Conservation (phyloP, 2,888 invertebrate genomes). For the Mythimna albipuncta region DNA sequence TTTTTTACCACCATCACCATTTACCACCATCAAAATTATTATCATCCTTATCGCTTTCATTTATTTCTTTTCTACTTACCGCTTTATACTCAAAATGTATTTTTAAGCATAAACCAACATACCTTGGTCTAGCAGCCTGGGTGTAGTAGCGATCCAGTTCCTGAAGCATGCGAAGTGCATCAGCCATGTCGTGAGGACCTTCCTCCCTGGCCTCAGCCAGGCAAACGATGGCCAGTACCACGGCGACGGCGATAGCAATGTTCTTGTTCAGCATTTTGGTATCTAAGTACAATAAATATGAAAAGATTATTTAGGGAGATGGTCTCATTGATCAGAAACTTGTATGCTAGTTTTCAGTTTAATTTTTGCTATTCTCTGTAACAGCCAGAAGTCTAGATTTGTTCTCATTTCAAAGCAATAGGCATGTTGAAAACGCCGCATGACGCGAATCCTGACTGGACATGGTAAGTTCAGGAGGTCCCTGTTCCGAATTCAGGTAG, state of each 20-base stretch:
- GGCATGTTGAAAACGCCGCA: no score
- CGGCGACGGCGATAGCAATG: conserved; percentile 78
- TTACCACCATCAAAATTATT: not conserved
- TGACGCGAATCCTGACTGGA: no score
- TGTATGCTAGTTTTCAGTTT: not conserved
- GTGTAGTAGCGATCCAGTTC: conserved; percentile 92
- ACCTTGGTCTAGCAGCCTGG: conserved; percentile 93
- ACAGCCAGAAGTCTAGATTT: not conserved
- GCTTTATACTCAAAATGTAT: conserved; percentile 12
- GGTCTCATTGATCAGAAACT: not conserved
- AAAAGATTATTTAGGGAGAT: not conserved
- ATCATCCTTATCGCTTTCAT: not conserved
- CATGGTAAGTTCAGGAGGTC: no score
- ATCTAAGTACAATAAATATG: conserved; percentile 53
- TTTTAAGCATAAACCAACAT: conserved; percentile 60
- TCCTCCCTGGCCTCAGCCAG: conserved; percentile 85
- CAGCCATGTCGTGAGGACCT: conserved; percentile 91
- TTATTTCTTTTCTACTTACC: not conserved
- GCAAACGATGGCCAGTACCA: conserved; percentile 81
- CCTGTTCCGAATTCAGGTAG: no score
- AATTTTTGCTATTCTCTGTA: not conserved
- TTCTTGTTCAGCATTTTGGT: conserved; percentile 86
- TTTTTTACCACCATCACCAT: not conserved
- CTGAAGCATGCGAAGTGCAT: conserved; percentile 92
- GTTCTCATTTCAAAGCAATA: not conserved